Evolutionary conservation across 2,797 vertebrate genomes (phyloP), one percentile per base, ranked within the genome.

Genomic region (Epinephelus coioides): DNA sequence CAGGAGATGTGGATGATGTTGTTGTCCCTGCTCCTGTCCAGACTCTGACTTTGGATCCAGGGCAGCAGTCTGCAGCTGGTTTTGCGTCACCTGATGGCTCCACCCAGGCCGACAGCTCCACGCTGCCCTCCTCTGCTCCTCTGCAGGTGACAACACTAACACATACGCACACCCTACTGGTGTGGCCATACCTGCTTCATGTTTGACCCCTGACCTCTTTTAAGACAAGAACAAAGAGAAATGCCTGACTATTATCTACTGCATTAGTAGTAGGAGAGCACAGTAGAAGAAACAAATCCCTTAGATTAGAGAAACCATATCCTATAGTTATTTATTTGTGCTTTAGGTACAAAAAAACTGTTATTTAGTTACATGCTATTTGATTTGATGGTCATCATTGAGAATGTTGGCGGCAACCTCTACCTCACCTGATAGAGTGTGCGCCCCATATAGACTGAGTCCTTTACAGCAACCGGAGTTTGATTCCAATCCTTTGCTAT

Each of bases 101-200:
- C 0, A 6, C 69, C 4, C 82, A 74, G 21, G 88, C 83, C 0
- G 90, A 87, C 4, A 83, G 90, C 86, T 90, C 90, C 73, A 87
- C 75, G 2, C 62, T 87, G 70, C 66, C 79, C 34, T 47, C 76
- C 19, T 21, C 81, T 43, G 62, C 27, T 53, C 12, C 21, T 30
- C 27, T 30, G n/a, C 83, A 91, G 87, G 90, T 93, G 63, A 86
- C 55, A 64, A 86, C 55, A 61, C 44, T 30, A 71, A 38, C 7
- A 15, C 6, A 40, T 17, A n/a, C 2, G 46, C 43, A 65, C 18
- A 63, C 18, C 5, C 1, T 4, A 27, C 21, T 50, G 27, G 10
- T 12, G 43, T 19, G 15, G n/a, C 9, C 6, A 17, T 9, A 10
- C 27, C 17, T 17, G 18, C 10, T 21, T 13, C 3, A 1, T 9